phyloP scores from a whole-genome alignment of 2,888 invertebrate genomes.

The Omphaloscelis lunosa region DNA sequence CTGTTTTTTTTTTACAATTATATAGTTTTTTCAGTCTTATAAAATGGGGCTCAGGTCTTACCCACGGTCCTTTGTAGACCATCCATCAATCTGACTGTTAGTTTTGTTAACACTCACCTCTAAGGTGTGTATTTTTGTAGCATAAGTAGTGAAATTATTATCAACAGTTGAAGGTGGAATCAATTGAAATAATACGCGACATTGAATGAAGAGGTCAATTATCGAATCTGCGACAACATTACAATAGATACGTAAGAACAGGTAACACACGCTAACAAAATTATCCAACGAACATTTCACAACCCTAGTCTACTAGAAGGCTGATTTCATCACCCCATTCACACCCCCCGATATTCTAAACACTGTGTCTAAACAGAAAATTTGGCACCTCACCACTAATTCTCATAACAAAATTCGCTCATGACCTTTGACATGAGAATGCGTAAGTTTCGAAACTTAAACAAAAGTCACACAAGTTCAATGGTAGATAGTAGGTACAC shows the following conservation, averaged over 20 bases:
- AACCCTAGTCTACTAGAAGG: constrained; percentile 81
- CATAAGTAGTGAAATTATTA: constrained; percentile 40
- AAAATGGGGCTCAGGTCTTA: too few species aligned
- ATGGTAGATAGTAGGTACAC: constrained; percentile 71
- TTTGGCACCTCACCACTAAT: constrained; percentile 83
- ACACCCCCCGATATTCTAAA: constrained; percentile 77
- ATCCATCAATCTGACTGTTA: background rate
- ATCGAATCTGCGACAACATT: constrained; percentile 80
- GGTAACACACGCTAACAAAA: constrained; percentile 84
- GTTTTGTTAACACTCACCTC: background rate
- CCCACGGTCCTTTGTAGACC: background rate
- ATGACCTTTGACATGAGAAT: constrained; percentile 81
- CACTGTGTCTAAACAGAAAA: constrained; percentile 57
- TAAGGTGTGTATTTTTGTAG: background rate
- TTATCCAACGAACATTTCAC: constrained; percentile 84
- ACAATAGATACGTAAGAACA: constrained; percentile 81
- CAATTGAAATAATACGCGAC: constrained; percentile 77
- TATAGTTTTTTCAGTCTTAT: background rate
- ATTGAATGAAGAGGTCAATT: constrained; percentile 84
- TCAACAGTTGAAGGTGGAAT: constrained; percentile 71
- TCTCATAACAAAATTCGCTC: constrained; percentile 75
- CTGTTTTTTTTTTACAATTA: background rate
- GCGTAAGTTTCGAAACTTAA: constrained; percentile 63
- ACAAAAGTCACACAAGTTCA: constrained; percentile 84
- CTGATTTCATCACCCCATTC: constrained; percentile 84